Evolutionary conservation across 2,113 vertebrate genomes (phyloP), one percentile per base, ranked within the genome.

Genomic region (Halcyon malimbica): DNA sequence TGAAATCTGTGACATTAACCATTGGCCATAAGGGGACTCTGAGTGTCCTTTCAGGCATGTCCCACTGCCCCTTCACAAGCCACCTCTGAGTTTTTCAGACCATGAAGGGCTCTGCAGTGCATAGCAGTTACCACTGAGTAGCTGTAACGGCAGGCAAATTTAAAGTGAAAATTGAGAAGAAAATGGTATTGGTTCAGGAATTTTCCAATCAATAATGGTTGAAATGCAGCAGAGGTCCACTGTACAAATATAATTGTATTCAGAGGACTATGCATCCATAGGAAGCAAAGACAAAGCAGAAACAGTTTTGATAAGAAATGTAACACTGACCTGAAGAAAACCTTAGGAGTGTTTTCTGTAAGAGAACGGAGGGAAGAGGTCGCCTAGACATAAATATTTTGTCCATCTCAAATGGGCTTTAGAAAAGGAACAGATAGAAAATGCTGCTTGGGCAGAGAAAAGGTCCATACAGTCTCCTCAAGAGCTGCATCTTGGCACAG

Each of bases 331-430:
- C 11, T 63, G 60, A 81, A 86, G 37, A 42, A 44, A 67, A 92
- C 26, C 33, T 74, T 71, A 42, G 5, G 31, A 69, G 13, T 42
- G 5, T 76, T 73, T 79, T 80, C 54, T 57, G 20, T 53, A 50
- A 48, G 26, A 67, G 6, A 89, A 33, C 5, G 5, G 24, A 80
- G 21, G 10, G 28, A 67, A 81, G 4, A 31, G 0, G 0, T 70
- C 39, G 51, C 28, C 71, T 83, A 35, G 33, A 64, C 75, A 83
- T 46, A 42, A 0, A 0, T 64, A 8, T 56, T 93, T 71, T 83
- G 31, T 44, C 23, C 15, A 41, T 64, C 24, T 76, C 28, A 41
- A 24, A 18, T 41, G 31, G 35, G 11, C 24, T 76, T 73, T 8
- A 60, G 21, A 12, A 25, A 65, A 79, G 28, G 31, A 67, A 26